A percentile compares a stretch with the other conserved stretches of the same genome.
Conservation (phyloP, 2,113 vertebrate genomes). For the Xenopus tropicalis region UCB_Xtro_10.0 CM004448.2:61340501-61341000, state of each 20-base stretch:
- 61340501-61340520: conserved; percentile 58
- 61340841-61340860: conserved; percentile 94
- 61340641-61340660: conserved; percentile 68
- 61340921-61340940: conserved; percentile 91
- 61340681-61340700: conserved; percentile 71
- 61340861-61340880: conserved; percentile 87
- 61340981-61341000: conserved; percentile 89
- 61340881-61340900: conserved; percentile 88
- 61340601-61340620: conserved; percentile 57
- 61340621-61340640: conserved; percentile 70
- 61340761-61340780: conserved; percentile 96
- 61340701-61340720: conserved; percentile 75
- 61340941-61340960: conserved; percentile 96
- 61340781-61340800: conserved; percentile 93
- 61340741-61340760: conserved; percentile 85
- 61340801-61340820: conserved; percentile 93
- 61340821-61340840: conserved; percentile 95
- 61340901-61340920: conserved; percentile 96
- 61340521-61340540: conserved; percentile 31
- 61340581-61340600: conserved; percentile 33
- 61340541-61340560: conserved; percentile 26
- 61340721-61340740: conserved; percentile 79
- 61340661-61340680: conserved; percentile 71
- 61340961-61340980: conserved; percentile 99
- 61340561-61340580: conserved; percentile 26